Conservation (phyloP, 2,888 invertebrate genomes). For the Xylocampa areola region DNA sequence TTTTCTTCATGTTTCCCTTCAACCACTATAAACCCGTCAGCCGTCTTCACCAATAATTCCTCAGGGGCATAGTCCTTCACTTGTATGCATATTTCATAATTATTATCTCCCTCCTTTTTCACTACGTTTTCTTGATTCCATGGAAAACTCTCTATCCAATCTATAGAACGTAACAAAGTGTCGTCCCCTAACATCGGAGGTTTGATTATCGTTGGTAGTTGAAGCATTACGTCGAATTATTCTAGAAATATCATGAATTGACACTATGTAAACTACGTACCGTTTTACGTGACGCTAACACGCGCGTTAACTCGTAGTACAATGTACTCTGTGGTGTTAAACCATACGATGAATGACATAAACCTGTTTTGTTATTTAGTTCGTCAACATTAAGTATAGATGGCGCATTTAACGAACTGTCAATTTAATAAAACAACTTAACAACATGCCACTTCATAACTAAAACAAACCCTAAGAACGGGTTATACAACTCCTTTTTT, state of each 20-base stretch:
- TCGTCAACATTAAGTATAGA: slow-evolving; percentile 46
- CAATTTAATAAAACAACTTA: too few relatives aligned
- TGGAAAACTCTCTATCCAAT: slow-evolving; percentile 80
- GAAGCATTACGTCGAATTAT: slow-evolving; percentile 45
- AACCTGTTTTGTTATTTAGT: slow-evolving; percentile 50
- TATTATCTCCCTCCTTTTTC: slow-evolving; percentile 69
- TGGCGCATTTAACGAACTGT: too few relatives aligned
- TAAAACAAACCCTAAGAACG: too few relatives aligned
- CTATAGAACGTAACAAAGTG: slow-evolving; percentile 75
- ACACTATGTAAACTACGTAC: slow-evolving; percentile 28
- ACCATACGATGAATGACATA: slow-evolving; percentile 14
- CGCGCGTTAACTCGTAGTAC: slow-evolving; percentile 13
- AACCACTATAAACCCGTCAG: slow-evolving; percentile 71
- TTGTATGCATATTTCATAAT: slow-evolving; percentile 73
- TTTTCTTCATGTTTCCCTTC: slow-evolving; percentile 80
- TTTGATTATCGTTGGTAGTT: slow-evolving; percentile 52
- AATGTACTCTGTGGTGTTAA: too few relatives aligned
- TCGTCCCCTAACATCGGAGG: slow-evolving; percentile 76
- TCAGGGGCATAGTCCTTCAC: slow-evolving; percentile 75
- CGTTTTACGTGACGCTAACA: background rate
- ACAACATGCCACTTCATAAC: background rate
- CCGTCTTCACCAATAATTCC: slow-evolving; percentile 72
- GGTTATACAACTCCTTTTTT: too few relatives aligned
- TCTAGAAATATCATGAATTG: slow-evolving; percentile 52
- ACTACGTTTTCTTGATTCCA: slow-evolving; percentile 74